These are phyloP conservation scores for Triplophysa tibetana DNA, from an alignment of 2,113 vertebrate genomes.

Conservation along the genomic window DNA sequence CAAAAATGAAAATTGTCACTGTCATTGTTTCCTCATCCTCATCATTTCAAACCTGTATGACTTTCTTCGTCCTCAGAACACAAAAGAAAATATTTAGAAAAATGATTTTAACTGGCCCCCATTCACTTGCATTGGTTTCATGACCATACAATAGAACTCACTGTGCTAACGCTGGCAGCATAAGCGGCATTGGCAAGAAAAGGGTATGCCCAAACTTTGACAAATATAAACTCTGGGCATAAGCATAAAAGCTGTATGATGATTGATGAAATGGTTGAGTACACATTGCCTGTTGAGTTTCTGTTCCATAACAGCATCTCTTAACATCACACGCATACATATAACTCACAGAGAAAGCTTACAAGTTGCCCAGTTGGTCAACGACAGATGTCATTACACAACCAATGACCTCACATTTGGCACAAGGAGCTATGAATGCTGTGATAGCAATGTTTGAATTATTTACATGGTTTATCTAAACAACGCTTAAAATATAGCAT, in stretches of 20 bases:
- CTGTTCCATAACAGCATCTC: constrained; percentile 55
- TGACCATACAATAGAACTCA: too few relatives aligned
- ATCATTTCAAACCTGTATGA: too few relatives aligned
- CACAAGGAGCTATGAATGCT: constrained; percentile 41
- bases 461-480: constrained; percentile 64
- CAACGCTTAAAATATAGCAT: constrained; percentile 55
- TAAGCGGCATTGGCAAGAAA: constrained; percentile 20
- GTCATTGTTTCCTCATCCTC: too few relatives aligned
- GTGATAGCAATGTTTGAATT: constrained; percentile 20
- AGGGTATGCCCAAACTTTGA: constrained; percentile 23
- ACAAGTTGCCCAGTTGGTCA: constrained; percentile 52
- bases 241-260: constrained; percentile 58
- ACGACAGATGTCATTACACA: constrained; percentile 56
- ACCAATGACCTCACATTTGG: constrained; percentile 71
- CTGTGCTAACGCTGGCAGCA: background rate
- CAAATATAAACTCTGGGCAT: constrained; percentile 31
- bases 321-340: constrained; percentile 42
- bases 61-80: background rate
- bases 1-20: too few relatives aligned
- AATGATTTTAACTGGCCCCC: constrained; percentile 26
- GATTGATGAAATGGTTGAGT: constrained; percentile 56
- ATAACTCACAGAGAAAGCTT: background rate
- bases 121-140: background rate
- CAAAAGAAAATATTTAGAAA: background rate
- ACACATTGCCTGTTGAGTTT: constrained; percentile 51